A percentile compares a stretch with the other conserved stretches of the same genome.
Evolutionary conservation across 1,140 invertebrate genomes (phyloP).

Genomic region (Theocolax elegans): DNA sequence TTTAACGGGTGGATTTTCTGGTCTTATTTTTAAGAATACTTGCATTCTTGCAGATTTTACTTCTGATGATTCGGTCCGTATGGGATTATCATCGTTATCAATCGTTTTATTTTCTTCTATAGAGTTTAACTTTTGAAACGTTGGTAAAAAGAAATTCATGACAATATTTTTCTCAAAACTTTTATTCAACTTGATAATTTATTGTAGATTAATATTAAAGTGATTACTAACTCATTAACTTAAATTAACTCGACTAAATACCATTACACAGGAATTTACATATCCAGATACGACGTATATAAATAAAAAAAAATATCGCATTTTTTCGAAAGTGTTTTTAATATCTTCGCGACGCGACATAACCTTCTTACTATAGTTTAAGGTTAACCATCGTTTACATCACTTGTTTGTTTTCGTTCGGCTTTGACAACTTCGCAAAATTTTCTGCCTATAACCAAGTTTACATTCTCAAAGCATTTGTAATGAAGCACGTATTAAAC

Average conservation of each 20-base stretch:
- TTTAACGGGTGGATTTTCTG: conserved; percentile 31
- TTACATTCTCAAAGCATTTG: too few relatives aligned
- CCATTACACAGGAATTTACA: not conserved
- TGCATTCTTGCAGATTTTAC: conserved; percentile 39
- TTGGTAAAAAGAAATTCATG: not conserved
- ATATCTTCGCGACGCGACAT: conserved; percentile 7
- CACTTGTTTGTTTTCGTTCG: conserved; percentile 10
- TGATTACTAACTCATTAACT: too few relatives aligned
- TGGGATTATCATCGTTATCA: not conserved
- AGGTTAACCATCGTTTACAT: conserved; percentile 1
- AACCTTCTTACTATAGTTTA: not conserved
- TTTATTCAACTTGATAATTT: not conserved
- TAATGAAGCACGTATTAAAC: too few relatives aligned
- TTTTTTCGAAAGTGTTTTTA: not conserved
- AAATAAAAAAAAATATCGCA: not conserved
- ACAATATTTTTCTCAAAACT: not conserved
- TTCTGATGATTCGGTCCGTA: conserved; percentile 2
- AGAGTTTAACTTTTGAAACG: too few relatives aligned
- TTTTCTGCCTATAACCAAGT: too few relatives aligned
- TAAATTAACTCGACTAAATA: too few relatives aligned
- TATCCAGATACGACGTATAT: not conserved
- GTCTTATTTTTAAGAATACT: conserved; percentile 57
- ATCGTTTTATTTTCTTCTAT: conserved; percentile 25
- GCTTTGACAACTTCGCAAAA: conserved; percentile 20
- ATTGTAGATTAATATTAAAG: too few relatives aligned